Evolutionary conservation across 2,888 invertebrate genomes (phyloP), one percentile per base, ranked within the genome.

Genomic region (Drosophila cognata): DNA sequence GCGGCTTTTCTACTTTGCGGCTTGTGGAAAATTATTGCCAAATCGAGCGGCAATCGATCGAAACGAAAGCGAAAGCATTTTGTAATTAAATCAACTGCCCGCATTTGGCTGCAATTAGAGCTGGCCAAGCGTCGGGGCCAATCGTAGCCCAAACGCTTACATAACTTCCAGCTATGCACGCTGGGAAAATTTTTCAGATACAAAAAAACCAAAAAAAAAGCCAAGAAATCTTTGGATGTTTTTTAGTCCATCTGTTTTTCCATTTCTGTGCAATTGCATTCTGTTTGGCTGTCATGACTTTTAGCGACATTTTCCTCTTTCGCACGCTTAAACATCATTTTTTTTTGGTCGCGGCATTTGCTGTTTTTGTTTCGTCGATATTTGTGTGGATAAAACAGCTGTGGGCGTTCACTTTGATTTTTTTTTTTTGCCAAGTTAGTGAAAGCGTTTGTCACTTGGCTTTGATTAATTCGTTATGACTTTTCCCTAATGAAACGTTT

Each of bases 51-150:
- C 74, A 31, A 78, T 72, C 68, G 70, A 74, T 74, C 64, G 58
- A 57, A 56, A 41, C 25, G 69, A 84, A 82, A 81, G 64, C 84
- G 82, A 84, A 82, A 82, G 82, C 82, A 66, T 59, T 69, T 80
- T 73, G 71, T 77, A 76, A 82, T 82, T 81, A 81, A 84, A 71
- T 60, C 66, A 77, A 62, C 57, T 41, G 50, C 60, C 78, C 68
- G 62, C 59, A 75, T 84, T 88, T 82, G 88, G 84, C 64, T 25
- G 89, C 77, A 89, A 87, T 89, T 84, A 82, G 73, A 62, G 56
- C 56, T 56, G 65, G 57, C 41, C 77, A 59, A 69, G 31, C 53
- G 63, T 35, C 16, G 33, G 31, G 53, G 74, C 62, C 51, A 56
- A 50, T 36, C 8, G 16, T 46, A 35, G 33, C 53, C 55, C 76